A percentile compares a stretch with the other conserved stretches of the same genome.
phyloP scores from a whole-genome alignment of 2,113 vertebrate genomes.

The Sminthopsis crassicaudata region DNA sequence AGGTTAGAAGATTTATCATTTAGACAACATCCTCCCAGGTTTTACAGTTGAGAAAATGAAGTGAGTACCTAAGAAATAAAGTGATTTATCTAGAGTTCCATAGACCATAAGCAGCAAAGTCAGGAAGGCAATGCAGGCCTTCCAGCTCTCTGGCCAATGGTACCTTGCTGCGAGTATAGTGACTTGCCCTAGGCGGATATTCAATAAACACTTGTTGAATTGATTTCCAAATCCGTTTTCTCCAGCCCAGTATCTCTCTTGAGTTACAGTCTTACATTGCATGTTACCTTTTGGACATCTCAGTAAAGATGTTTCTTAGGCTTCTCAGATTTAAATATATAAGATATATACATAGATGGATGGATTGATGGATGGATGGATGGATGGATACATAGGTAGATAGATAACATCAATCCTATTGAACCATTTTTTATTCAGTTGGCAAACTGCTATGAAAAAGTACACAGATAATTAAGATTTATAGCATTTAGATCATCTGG shows the following conservation, averaged over 20 bases:
- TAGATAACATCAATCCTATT: background rate
- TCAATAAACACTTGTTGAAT: too few species aligned
- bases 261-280: too few species aligned
- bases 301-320: too few species aligned
- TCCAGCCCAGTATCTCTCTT: too few species aligned
- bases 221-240: too few species aligned
- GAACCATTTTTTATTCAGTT: background rate
- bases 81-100: background rate
- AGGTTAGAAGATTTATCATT: background rate
- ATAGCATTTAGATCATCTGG: background rate
- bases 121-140: background rate
- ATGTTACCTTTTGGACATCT: too few species aligned
- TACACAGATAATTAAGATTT: background rate
- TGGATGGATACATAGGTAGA: too few species aligned
- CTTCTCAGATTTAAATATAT: too few species aligned
- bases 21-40: background rate
- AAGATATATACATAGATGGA: too few species aligned
- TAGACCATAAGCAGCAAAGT: background rate
- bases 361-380: too few species aligned
- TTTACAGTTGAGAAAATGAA: background rate
- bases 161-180: background rate
- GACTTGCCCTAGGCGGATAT: too few species aligned
- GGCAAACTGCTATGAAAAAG: background rate
- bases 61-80: background rate
- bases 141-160: background rate